A percentile compares a stretch with the other conserved stretches of the same genome.
Conservation (phyloP, 2,888 invertebrate genomes). For the Heteromyza rotundicornis region DNA sequence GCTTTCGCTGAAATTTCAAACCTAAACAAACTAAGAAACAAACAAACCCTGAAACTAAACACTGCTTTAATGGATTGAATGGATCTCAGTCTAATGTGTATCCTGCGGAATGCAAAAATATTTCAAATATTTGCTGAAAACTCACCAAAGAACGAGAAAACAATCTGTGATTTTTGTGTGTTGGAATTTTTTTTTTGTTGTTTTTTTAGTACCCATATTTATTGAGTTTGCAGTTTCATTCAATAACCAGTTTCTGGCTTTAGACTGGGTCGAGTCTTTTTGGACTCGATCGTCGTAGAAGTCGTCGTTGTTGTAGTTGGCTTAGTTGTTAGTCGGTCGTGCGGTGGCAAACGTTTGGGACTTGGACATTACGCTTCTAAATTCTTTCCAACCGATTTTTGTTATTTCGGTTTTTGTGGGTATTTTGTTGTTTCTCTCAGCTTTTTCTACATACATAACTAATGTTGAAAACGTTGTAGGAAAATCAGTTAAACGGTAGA, state of each 20-base stretch:
- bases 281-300: conserved; percentile 2
- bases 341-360: no score
- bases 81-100: background rate
- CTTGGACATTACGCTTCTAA: no score
- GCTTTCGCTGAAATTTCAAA: no score
- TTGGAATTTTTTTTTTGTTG: background rate
- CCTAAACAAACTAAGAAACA: no score
- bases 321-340: background rate
- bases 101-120: background rate
- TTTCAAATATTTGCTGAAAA: conserved; percentile 5
- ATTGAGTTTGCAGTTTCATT: conserved; percentile 1
- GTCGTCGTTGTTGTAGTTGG: conserved; percentile 5
- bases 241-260: conserved; percentile 5
- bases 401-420: background rate
- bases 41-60: no score
- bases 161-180: background rate
- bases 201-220: background rate
- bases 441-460: no score
- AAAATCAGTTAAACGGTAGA: no score
- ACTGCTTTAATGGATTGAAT: no score
- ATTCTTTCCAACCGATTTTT: no score
- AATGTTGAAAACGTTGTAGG: no score
- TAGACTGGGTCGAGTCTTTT: conserved; percentile 5
- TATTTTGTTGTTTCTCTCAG: no score
- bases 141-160: background rate